Base-by-base conservation (phyloP, 2,888 invertebrate species). In the Odontothrips loti region DNA sequence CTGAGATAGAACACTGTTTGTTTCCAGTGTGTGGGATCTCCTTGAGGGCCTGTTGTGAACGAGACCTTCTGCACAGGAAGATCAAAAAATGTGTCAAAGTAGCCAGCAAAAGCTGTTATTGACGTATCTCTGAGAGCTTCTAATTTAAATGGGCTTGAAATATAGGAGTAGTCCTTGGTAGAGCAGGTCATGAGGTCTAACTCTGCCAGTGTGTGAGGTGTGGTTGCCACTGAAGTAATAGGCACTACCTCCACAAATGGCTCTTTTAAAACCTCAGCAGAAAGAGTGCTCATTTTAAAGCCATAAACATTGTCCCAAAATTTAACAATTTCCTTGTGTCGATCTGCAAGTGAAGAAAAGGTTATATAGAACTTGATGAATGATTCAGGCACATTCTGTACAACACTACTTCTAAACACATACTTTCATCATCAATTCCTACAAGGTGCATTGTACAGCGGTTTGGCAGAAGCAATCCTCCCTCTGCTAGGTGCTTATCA, bases 231-330 rank as follows among this genome's bases (percentile, higher is more conserved):
- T 84, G 90, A 88, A 58, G 92, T 90, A 0, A 89, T 89, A 0
- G 92, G 91, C 84, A 93, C 91, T 29, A 91, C 87, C 84, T 93
- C 92, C 75, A 95, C 91, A 23, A 91, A 89, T 0, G 94, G 93
- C 86, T 97, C 97, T 85, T 91, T 90, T 0, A 96, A 89, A 0
- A 95, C 95, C 86, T 95, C 94, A 0, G 91, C 90, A 86, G 94
- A 94, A 93, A 98, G 93, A 84, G 94, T 95, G 82, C 92, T 93
- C 98, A 98, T 98, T 88, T 95, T 94, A 85, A 95, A 96, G 0
- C 96, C 97, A 85, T 97, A 97, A 0, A 98, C 97, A 87, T 97
- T 91, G 27, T 95, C 93, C 98, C 98, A 98, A 87, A 94, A 97
- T 79, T 91, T 91, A 2, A 98, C 92, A 81, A 93, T 89, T 83